Evolutionary conservation across 2,797 vertebrate species (phyloP).

Genomic region (Salarias fasciatus): DNA sequence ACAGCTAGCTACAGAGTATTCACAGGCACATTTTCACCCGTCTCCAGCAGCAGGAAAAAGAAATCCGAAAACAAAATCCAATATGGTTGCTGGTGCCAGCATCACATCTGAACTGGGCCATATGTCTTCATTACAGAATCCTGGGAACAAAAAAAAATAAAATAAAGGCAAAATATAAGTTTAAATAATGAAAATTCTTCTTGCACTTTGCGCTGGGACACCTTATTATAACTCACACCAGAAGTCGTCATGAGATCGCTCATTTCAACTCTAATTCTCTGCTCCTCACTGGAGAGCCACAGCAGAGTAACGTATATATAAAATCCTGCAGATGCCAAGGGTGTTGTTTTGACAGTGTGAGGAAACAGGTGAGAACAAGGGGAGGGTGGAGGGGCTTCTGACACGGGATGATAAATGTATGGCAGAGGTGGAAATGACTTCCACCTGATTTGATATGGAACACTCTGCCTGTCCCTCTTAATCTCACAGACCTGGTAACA

Average conservation of each 20-base stretch:
- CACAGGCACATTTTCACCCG: conserved; percentile 22
- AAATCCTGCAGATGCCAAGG: conserved; percentile 71
- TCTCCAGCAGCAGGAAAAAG: conserved; percentile 26
- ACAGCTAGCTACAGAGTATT: conserved; percentile 20
- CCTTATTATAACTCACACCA: conserved; percentile 67
- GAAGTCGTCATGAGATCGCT: conserved; percentile 53
- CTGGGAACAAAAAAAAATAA: conserved; percentile 21
- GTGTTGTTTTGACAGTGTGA: conserved; percentile 74
- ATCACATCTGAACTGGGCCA: conserved; percentile 52
- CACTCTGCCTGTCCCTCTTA: conserved; percentile 73
- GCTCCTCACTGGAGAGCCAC: conserved; percentile 44
- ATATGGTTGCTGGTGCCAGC: conserved; percentile 48
- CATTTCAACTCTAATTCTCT: conserved; percentile 53
- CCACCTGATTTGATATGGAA: conserved; percentile 75
- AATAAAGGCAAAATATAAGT: conserved; percentile 11
- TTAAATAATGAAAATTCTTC: conserved; percentile 42
- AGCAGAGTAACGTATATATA: conserved; percentile 57
- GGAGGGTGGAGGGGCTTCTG: conserved; percentile 28
- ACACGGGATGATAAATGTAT: conserved; percentile 77
- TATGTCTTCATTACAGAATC: conserved; percentile 74
- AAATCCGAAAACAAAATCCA: conserved; percentile 60
- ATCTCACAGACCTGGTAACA: conserved; percentile 70
- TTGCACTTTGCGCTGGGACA: conserved; percentile 51
- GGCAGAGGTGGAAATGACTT: conserved; percentile 77
- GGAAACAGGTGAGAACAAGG: conserved; percentile 29